Base-by-base conservation (phyloP, 1,140 invertebrate species). In the Cotesia typhae region DNA sequence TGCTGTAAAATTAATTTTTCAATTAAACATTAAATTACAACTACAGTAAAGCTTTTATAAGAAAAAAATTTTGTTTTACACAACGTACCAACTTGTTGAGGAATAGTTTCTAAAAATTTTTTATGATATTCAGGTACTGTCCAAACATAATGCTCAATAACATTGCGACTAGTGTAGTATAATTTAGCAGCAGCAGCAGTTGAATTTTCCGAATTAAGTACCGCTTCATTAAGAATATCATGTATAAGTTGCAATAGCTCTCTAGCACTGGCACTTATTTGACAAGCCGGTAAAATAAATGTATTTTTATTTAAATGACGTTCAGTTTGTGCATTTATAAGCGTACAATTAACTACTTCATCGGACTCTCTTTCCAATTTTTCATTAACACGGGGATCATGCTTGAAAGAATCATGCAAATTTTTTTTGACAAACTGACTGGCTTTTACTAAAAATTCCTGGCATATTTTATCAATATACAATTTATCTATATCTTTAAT, bases 81-180 rank as follows among this genome's bases (percentile, higher is more conserved):
- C 1, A 28, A 55, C 89, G 88, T 84, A 94, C 92, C 93, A 78
- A 93, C 90, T 88, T 95, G 92, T 79, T 96, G 94, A 10, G 95
- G 95, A 77, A 96, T 92, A 4, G 90, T 93, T 80, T 93, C 89
- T 35, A 97, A 87, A 76, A 92, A 90, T 75, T 92, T 91, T 80
- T 92, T 91, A 84, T 97, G 95, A 79, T 93, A 90, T 71, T 92
- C 90, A 1, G 94, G 93, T 17, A 95, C 91, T 63, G 95, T 89
- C 67, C 89, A 89, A 59, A 91, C 90, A 83, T 96, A 98, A 70
- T 94, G 87, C 78, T 94, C 92, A 78, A 96, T 91, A 76, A 96
- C 91, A 76, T 93, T 90, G 61, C 92, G 85, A 9, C 90, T 90
- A 35, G 92, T 91, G 76, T 90, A 91, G 80, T 95, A 93, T 47